Conservation (phyloP, 2,113 vertebrate species). For the Corythaeola cristata region DNA sequence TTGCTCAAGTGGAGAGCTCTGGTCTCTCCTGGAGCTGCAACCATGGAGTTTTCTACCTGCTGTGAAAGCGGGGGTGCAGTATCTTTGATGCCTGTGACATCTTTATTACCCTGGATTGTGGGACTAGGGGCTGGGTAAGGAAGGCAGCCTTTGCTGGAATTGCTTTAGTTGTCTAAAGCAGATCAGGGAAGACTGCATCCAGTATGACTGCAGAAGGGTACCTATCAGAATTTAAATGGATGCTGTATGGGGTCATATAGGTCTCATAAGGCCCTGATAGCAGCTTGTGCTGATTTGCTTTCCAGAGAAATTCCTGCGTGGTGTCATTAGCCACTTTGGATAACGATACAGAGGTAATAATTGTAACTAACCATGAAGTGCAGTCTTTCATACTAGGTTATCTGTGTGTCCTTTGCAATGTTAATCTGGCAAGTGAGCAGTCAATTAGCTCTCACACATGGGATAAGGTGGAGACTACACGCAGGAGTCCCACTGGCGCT, state of each 20-base stretch:
- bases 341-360: not conserved
- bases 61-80: not conserved
- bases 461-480: not conserved
- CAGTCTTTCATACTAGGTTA: not conserved
- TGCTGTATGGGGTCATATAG: not conserved
- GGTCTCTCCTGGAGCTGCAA: not conserved
- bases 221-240: not conserved
- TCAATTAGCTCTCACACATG: not conserved
- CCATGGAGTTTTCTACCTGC: not conserved
- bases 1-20: accelerated
- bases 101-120: not conserved
- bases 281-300: not conserved
- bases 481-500: not conserved
- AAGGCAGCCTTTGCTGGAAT: not conserved
- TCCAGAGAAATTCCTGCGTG: not conserved
- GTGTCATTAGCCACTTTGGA: not conserved
- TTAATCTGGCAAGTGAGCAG: not conserved
- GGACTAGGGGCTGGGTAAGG: not conserved
- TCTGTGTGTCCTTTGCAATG: not conserved
- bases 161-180: not conserved
- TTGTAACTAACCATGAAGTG: not conserved
- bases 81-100: not conserved
- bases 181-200: not conserved
- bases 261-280: not conserved
- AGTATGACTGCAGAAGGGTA: not conserved